Base-by-base conservation (phyloP, 2,113 vertebrate species). In the Monopterus albus region DNA sequence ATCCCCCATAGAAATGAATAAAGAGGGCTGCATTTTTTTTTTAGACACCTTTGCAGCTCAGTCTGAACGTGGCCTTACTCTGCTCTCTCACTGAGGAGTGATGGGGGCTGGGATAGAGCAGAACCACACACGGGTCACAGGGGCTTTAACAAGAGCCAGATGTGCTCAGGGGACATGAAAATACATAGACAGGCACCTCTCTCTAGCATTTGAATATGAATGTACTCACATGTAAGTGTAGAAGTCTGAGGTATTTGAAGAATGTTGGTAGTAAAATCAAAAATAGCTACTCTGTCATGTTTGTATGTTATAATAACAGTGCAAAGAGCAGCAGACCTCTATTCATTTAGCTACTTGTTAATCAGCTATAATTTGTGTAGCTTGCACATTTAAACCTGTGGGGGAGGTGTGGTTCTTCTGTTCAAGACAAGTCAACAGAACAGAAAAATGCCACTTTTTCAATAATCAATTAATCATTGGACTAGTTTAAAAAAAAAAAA, bases 141-240 rank as follows among this genome's bases (percentile, higher is more conserved):
- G 43, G 75, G 57, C 71, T 57, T 67, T 92, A 93, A 93, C 83
- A 55, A 90, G 83, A 92, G 80, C 90, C 93, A 94, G 92, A 92
- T 93, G 92, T 92, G 76, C 79, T 65, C 60, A 82, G 77, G 85
- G 86, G 88, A 89, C 74, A 61, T 38, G 59, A 53, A 86, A 75
- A 83, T 75, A 62, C 75, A 70, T 64, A 61, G 75, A 57, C 73
- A 61, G 36, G 80, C 72, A 76, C 67, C 73, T 73, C 69, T 67
- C 20, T 64, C n/a, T 55, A 43, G 56, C 56, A 84, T 78, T 86
- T 70, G 75, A 64, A 51, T 62, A 72, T 45, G 71, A 59, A 74
- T 42, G n/a, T n/a, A 9, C 43, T 52, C 45, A 45, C 50, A 56
- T 79, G 66, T 75, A 42, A 2, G 2, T n/a, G 56, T 53, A 25